Conservation (phyloP, 2,888 invertebrate genomes). For the Xestoiulus laeticollis region DNA sequence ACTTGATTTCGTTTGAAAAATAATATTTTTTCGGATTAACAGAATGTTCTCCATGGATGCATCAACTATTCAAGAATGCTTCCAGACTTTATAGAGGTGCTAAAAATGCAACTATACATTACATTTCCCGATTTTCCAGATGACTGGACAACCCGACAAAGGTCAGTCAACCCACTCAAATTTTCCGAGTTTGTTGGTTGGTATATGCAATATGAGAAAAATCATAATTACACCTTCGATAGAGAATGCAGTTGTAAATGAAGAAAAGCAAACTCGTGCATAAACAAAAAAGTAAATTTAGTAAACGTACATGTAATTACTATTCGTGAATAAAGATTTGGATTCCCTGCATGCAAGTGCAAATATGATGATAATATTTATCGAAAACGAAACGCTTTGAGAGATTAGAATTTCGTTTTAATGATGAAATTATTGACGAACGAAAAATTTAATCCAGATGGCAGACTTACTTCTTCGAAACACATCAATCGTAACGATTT, state of each 20-base stretch:
- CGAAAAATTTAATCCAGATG: not conserved
- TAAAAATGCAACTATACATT: too few species aligned
- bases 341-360: not conserved
- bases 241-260: not conserved
- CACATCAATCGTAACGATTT: not conserved
- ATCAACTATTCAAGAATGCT: too few species aligned
- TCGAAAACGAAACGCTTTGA: not conserved
- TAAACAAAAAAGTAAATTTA: not conserved
- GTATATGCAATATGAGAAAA: too few species aligned
- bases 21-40: too few species aligned
- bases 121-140: too few species aligned
- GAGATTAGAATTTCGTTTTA: constrained; percentile 27
- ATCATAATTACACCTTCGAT: too few species aligned
- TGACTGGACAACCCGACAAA: too few species aligned
- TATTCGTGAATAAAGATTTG: not conserved
- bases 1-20: too few species aligned
- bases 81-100: too few species aligned
- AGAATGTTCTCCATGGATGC: too few species aligned
- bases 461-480: not conserved
- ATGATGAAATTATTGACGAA: constrained; percentile 15
- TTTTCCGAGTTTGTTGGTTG: too few species aligned
- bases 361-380: not conserved
- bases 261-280: not conserved
- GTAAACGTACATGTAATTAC: not conserved
- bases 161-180: too few species aligned